Base-by-base conservation (phyloP, 2,113 vertebrate genomes). In the Alosa alosa region DNA sequence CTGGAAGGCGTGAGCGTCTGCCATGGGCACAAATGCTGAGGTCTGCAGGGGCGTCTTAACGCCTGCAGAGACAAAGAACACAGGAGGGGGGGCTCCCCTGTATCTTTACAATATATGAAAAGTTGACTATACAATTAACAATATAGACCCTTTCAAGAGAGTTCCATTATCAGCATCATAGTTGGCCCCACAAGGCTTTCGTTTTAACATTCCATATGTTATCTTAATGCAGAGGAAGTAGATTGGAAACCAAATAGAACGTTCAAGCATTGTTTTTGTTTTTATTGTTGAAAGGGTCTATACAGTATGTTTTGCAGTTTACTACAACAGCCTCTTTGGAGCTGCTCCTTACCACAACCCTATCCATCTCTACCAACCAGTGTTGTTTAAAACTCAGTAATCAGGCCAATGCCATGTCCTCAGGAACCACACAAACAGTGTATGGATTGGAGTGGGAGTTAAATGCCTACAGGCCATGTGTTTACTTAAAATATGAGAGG, bases 1-100 rank as follows among this genome's bases (percentile, higher is more conserved):
- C 93, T 99, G 98, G 94, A 98, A 99, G 82, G 97, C 95, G 91
- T 97, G 96, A 92, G 96, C 95, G 92, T 99, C 97, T 55, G 97
- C 93, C 84, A 97, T 97, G 81, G 97, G 97, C 89, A 97, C 87
- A 90, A 99, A 99, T 50, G 97, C 98, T 88, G 98, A 98, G 2
- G 95, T 91, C 81, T 96, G 95, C 85, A 96, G 94, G 75, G 96
- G 95, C 92, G 96, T 95, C 93, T 96, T 97, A 55, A 96, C 90
- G 88, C 97, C 98, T 99, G 90, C 84, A 92, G 31, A 89, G 8
- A 72, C 8, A 13, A 60, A 72, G 25, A 11, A 15, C 0, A 72
- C 31, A 44, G 41, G 41, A 4, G 41, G 41, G 41, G 41, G 41
- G 41, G 2, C 41, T 50, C 31, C 31, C 31, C 13, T 50, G 6